A percentile compares a stretch with the other conserved stretches of the same genome.
Conservation (phyloP, 2,888 invertebrate genomes). For the Chrysodeixis includens region DNA sequence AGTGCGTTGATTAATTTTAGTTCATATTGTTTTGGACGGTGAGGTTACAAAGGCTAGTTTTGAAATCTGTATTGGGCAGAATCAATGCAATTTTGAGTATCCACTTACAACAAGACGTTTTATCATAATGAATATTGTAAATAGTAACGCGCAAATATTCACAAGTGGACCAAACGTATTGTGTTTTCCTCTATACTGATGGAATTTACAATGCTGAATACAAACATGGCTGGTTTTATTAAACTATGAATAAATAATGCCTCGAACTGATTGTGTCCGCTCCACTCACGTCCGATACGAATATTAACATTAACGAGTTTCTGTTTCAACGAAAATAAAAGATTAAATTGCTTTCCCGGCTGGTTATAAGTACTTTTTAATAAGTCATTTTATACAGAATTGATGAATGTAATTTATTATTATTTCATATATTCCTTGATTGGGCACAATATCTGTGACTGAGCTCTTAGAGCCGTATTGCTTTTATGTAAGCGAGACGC, state of each 20-base stretch:
- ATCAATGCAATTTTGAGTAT: background rate
- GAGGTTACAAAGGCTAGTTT: background rate
- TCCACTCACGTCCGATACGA: constrained; percentile 11
- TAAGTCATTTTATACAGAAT: background rate
- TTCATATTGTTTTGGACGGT: background rate
- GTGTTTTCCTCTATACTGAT: constrained; percentile 18
- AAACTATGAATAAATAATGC: constrained; percentile 20
- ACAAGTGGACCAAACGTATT: constrained; percentile 3
- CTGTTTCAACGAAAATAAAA: constrained; percentile 7
- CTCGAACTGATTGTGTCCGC: constrained; percentile 8
- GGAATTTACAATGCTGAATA: constrained; percentile 39
- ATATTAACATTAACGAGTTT: constrained; percentile 7
- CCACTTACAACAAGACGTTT: background rate
- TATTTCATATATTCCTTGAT: background rate
- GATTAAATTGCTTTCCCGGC: background rate
- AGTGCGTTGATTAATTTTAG: background rate
- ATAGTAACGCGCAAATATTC: constrained; percentile 4
- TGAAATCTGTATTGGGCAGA: no score
- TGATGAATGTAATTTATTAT: background rate
- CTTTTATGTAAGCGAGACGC: no score
- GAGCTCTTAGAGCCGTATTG: no score
- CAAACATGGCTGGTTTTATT: constrained; percentile 18
- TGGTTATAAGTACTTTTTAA: background rate
- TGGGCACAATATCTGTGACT: background rate
- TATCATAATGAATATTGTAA: background rate